Base-by-base conservation (phyloP, 2,797 vertebrate genomes). In the Dipus sagitta region DNA sequence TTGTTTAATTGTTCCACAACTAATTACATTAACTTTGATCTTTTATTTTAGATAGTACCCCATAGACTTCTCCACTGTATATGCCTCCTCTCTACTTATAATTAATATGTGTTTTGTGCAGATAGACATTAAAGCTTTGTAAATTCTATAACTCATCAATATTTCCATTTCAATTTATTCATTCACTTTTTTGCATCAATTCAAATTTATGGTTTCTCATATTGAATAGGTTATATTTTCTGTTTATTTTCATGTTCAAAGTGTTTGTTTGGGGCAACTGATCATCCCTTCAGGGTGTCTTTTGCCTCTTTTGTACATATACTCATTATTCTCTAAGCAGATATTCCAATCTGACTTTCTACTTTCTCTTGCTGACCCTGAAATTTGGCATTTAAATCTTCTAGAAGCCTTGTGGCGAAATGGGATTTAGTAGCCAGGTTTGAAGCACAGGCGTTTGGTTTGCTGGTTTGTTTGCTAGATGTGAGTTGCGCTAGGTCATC, bases 1-100 rank as follows among this genome's bases (percentile, higher is more conserved):
- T n/a, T 89, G 87, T 60, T 86, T 65, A 95, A 78, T 72, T 90
- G 17, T 64, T 65, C 38, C 60, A 84, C 75, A 60, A 38, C 47
- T 88, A 79, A 70, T 79, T 52, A 82, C 79, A 70, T 32, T 95
- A 82, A 77, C 68, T 64, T 92, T 88, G 70, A 89, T 71, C 12
- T 6, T 75, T 93, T 92, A 70, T 65, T 89, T 88, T 88, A 86
- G 21, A 78, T 92, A 42, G 3, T 72, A 70, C 78, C 52, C 64
- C 21, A 60, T 54, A 79, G 68, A 23, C 23, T 62, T 75, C 32
- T 86, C 28, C 28, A 70, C 23, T 80, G 54, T 82, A 26, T 32
- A 58, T 64, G 30, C 21, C 24, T 23, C 21, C 1, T 89, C 71
- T 75, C 32, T 23, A 80, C 26, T 92, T 90, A 30, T 88, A 92